These are phyloP conservation scores for Synaphobranchus kaupii DNA, from an alignment of 2,797 vertebrate species.

Conservation along the genomic window DNA sequence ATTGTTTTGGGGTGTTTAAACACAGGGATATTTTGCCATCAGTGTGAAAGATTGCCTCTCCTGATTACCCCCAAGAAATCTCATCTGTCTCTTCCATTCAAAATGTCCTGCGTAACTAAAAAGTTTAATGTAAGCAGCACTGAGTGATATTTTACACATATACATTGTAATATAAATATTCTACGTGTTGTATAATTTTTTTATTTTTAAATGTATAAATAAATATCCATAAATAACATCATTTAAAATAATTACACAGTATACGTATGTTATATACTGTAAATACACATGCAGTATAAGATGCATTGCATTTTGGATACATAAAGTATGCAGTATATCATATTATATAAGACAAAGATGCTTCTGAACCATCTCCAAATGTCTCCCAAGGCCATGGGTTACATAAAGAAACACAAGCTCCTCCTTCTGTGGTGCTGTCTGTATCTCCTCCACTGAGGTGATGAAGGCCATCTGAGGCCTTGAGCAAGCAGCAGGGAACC, in stretches of 20 bases:
- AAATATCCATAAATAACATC: too few species aligned
- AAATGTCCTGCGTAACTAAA: neutral
- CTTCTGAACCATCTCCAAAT: neutral
- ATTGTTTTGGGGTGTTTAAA: neutral
- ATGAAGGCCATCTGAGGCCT: neutral
- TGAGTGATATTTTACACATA: slow-evolving; percentile 2
- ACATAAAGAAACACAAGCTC: neutral
- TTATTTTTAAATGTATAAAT: neutral
- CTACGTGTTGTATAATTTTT: too few species aligned
- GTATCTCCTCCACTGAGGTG: neutral
- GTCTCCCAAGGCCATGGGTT: neutral
- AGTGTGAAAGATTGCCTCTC: neutral
- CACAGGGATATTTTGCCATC: neutral
- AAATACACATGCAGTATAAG: neutral
- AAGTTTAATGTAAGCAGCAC: neutral
- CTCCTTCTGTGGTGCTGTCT: neutral
- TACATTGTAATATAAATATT: too few species aligned
- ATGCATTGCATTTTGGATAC: neutral
- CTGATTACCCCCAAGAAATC: neutral
- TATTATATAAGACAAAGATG: neutral
- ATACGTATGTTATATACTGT: neutral
- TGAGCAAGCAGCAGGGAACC: neutral
- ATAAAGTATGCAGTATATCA: neutral
- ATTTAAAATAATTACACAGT: neutral
- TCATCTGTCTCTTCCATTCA: neutral